phyloP scores from a whole-genome alignment of 2,113 vertebrate species.

The Anolis carolinensis region DNA sequence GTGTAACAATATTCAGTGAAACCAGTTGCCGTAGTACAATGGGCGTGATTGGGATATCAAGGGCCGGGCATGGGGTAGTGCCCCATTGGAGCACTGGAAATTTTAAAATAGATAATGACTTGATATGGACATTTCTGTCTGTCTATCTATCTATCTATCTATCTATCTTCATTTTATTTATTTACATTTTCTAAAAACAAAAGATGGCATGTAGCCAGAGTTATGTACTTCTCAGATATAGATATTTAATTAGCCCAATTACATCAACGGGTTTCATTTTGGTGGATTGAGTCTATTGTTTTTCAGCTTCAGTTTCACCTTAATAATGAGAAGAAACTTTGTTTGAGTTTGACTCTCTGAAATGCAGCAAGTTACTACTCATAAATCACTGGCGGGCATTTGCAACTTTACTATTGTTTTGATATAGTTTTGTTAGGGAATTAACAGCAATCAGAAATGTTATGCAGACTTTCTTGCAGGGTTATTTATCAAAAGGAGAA shows the following conservation, averaged over 20 bases:
- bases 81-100: no score
- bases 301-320: not conserved
- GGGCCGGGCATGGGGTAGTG: no score
- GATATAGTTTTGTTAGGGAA: constrained; percentile 17
- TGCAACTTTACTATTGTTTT: constrained; percentile 1
- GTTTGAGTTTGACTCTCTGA: not conserved
- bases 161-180: no score
- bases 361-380: not conserved
- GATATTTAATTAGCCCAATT: not conserved
- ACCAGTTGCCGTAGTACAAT: no score
- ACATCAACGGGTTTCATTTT: not conserved
- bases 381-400: not conserved
- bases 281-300: not conserved
- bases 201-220: not conserved
- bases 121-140: not conserved
- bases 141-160: no score
- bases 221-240: not conserved
- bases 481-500: constrained; percentile 30
- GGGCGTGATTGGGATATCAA: no score
- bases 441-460: constrained; percentile 23
- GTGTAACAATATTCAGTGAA: no score
- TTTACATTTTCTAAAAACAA: not conserved
- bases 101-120: no score
- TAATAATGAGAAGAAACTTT: constrained; percentile 13
- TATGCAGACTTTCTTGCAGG: not conserved